Conservation (phyloP, 2,113 vertebrate species). For the Chlamydotis undulata region DNA sequence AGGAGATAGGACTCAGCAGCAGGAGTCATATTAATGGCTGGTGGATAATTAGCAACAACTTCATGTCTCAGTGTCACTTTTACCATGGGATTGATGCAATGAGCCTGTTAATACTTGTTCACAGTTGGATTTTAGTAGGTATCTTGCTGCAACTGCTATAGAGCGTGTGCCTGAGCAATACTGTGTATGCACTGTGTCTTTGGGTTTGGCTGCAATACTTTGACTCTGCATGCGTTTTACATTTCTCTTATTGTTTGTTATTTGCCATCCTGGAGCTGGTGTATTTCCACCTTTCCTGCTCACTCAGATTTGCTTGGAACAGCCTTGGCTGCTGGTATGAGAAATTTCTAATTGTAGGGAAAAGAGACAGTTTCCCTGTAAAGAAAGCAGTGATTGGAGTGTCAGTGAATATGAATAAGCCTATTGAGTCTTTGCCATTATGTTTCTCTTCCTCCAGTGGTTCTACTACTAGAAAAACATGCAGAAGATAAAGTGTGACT, state of each 20-base stretch:
- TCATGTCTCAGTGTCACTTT: conserved; percentile 56
- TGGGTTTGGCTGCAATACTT: conserved; percentile 28
- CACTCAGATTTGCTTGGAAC: conserved; percentile 20
- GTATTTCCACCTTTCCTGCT: conserved; percentile 30
- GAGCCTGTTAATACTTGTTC: conserved; percentile 58
- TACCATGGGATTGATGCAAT: conserved; percentile 60
- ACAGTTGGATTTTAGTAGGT: conserved; percentile 59
- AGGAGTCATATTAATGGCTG: conserved; percentile 47
- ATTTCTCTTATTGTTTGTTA: conserved; percentile 11
- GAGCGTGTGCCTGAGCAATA: not conserved
- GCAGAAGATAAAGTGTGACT: not conserved
- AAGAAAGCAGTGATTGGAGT: not conserved
- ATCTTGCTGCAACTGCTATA: conserved; percentile 30
- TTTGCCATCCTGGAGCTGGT: conserved; percentile 8
- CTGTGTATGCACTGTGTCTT: not conserved
- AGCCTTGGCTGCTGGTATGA: not conserved
- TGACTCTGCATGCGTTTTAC: not conserved
- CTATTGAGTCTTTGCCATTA: not conserved
- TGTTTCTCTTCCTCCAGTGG: not conserved
- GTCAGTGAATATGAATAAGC: not conserved
- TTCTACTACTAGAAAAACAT: not conserved
- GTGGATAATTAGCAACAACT: conserved; percentile 53
- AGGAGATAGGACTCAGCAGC: conserved; percentile 15
- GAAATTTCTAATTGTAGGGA: conserved; percentile 8
- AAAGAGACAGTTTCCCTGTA: not conserved